These are phyloP conservation scores for Spisula subtruncata DNA, from an alignment of 2,888 invertebrate species.

Conservation along the genomic window DNA sequence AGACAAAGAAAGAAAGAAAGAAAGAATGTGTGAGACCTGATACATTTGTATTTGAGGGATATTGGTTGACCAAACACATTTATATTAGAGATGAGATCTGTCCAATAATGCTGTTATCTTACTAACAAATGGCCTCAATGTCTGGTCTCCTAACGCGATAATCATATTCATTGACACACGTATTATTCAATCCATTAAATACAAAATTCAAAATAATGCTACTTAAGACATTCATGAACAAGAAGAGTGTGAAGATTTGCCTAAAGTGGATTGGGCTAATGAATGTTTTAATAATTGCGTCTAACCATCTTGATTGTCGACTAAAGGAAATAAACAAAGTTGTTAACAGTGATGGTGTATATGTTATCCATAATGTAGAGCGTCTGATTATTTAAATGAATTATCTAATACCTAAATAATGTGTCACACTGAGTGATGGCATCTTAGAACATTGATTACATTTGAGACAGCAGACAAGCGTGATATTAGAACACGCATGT, in stretches of 20 bases:
- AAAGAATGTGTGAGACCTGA: too few relatives aligned
- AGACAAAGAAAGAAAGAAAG: too few relatives aligned
- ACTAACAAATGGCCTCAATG: too few relatives aligned
- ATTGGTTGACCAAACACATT: too few relatives aligned
- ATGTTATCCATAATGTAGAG: not conserved
- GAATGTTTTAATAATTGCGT: not conserved
- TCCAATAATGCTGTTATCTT: too few relatives aligned
- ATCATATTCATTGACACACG: not conserved
- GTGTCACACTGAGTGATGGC: not conserved
- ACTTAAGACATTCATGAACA: too few relatives aligned
- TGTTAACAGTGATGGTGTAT: not conserved
- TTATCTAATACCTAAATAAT: not conserved
- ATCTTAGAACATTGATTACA: not conserved
- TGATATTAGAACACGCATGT: too few relatives aligned
- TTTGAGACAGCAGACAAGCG: not conserved
- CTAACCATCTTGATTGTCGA: not conserved
- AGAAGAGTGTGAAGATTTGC: too few relatives aligned
- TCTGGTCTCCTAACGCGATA: too few relatives aligned
- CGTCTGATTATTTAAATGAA: not conserved
- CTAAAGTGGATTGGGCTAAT: not conserved
- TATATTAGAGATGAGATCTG: slow-evolving; percentile 7
- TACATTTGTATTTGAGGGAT: not conserved
- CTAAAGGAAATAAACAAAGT: not conserved
- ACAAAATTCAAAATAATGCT: not conserved
- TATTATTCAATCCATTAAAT: not conserved